phyloP scores from a whole-genome alignment of 2,113 vertebrate species.

The Nansenia antarctica region DNA sequence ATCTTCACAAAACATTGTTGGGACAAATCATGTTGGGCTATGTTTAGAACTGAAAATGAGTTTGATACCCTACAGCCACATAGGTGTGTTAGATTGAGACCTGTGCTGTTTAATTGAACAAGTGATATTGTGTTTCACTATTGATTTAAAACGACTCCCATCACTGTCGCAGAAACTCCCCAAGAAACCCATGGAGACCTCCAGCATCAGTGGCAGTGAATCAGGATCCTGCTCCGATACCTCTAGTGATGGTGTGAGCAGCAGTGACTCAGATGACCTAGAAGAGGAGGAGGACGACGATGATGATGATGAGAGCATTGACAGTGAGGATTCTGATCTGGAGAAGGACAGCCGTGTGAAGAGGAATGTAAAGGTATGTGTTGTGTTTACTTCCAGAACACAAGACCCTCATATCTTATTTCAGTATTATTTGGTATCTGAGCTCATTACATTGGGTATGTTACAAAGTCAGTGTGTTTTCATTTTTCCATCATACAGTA shows the following conservation, averaged over 20 bases:
- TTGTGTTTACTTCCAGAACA: background rate
- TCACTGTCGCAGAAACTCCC: conserved; percentile 74
- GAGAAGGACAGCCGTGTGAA: conserved; percentile 79
- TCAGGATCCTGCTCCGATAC: conserved; percentile 89
- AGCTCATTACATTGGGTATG: no score
- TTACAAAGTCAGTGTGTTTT: no score
- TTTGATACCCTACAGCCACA: no score
- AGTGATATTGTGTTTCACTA: background rate
- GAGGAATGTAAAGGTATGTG: conserved; percentile 80
- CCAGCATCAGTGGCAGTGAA: conserved; percentile 89
- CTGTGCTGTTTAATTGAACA: background rate
- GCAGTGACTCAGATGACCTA: conserved; percentile 88
- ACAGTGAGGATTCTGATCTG: conserved; percentile 88
- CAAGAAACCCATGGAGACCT: conserved; percentile 84
- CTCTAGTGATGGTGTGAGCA: conserved; percentile 87
- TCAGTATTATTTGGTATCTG: no score
- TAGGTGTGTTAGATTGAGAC: conserved; percentile 6
- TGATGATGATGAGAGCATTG: conserved; percentile 77
- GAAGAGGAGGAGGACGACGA: conserved; percentile 86
- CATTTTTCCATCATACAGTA: background rate
- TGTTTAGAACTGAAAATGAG: background rate
- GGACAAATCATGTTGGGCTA: background rate
- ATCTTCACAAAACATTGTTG: background rate
- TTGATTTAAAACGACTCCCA: background rate
- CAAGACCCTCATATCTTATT: background rate